phyloP scores from a whole-genome alignment of 2,888 invertebrate species.

The Himalopsyche tibetana region DNA sequence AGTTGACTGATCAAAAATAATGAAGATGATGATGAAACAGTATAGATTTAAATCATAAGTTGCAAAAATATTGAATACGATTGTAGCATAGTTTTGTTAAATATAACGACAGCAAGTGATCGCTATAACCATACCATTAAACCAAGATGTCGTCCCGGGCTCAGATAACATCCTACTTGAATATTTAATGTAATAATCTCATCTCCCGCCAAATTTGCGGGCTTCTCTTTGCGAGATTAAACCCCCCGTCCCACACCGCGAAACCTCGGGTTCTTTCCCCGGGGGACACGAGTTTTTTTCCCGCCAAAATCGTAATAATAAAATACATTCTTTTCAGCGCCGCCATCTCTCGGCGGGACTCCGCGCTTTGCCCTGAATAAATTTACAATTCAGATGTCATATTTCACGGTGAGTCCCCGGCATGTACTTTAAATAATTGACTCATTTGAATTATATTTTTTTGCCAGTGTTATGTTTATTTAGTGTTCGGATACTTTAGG shows the following conservation, averaged over 20 bases:
- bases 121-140: not conserved
- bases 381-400: constrained; percentile 65
- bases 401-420: constrained; percentile 59
- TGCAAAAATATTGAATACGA: too few relatives aligned
- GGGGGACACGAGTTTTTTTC: constrained; percentile 59
- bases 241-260: constrained; percentile 47
- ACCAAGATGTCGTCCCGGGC: constrained; percentile 39
- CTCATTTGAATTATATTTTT: constrained; percentile 65
- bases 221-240: constrained; percentile 57
- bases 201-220: constrained; percentile 61
- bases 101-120: not conserved
- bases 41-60: too few relatives aligned
- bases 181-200: constrained; percentile 65
- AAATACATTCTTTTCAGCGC: constrained; percentile 60
- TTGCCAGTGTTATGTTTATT: constrained; percentile 36
- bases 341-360: constrained; percentile 60
- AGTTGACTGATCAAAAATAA: too few relatives aligned
- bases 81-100: too few relatives aligned
- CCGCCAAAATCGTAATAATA: constrained; percentile 58
- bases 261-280: constrained; percentile 44
- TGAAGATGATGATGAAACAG: too few relatives aligned
- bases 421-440: constrained; percentile 64
- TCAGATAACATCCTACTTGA: constrained; percentile 62
- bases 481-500: constrained; percentile 24
- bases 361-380: constrained; percentile 63